Percentiles rank a stretch among this genome's conserved stretches.
phyloP scores from a whole-genome alignment of 2,797 vertebrate species.

The Macrochelys suwanniensis region DNA sequence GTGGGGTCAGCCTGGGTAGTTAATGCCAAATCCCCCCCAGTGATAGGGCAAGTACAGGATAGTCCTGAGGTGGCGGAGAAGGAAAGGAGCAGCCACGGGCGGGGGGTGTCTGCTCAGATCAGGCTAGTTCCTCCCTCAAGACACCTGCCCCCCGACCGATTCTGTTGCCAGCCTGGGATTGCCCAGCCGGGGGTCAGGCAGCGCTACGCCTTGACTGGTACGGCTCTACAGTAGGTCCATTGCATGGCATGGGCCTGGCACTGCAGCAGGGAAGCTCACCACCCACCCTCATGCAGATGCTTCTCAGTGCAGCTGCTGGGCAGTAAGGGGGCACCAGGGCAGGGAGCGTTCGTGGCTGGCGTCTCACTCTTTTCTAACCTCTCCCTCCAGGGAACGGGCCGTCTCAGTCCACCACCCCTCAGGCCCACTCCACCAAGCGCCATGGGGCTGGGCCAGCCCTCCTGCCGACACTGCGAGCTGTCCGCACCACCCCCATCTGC shows the following conservation, averaged over 20 bases:
- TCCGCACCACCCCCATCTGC: conserved; percentile 73
- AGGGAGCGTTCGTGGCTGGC: rapidly evolving
- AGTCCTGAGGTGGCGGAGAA: not conserved
- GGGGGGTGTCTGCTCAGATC: not conserved
- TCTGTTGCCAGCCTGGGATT: too few species aligned
- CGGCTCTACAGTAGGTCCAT: not conserved
- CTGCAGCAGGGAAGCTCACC: not conserved
- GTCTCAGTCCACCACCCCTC: not conserved
- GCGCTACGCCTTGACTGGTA: not conserved
- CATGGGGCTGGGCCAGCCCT: not conserved
- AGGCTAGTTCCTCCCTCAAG: not conserved
- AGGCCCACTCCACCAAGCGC: conserved; percentile 40
- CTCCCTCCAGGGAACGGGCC: conserved; percentile 44
- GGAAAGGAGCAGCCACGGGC: not conserved
- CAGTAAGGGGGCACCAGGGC: rapidly evolving
- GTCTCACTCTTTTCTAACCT: not conserved
- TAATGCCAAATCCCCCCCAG: not conserved
- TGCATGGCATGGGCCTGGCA: not conserved
- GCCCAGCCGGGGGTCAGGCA: too few species aligned
- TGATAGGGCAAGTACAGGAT: not conserved
- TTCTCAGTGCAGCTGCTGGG: too few species aligned
- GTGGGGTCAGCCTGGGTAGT: too few species aligned
- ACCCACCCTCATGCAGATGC: not conserved
- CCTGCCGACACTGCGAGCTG: conserved; percentile 55
- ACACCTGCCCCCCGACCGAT: too few species aligned